phyloP scores from a whole-genome alignment of 2,113 vertebrate genomes.

The Salvelinus sp. region DNA sequence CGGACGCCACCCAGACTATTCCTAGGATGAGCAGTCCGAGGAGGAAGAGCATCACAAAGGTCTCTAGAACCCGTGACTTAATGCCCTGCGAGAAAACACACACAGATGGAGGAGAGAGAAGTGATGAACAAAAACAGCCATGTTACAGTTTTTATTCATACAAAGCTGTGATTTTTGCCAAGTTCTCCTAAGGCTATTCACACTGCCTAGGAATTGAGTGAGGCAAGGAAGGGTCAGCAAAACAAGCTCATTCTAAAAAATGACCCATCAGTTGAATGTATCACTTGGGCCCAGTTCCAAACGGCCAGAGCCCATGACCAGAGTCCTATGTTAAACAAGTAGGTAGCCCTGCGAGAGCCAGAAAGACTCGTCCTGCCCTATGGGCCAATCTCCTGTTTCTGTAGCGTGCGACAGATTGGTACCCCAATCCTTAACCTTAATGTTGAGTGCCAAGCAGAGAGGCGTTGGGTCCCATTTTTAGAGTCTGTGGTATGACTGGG shows the following conservation, averaged over 20 bases:
- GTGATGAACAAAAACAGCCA: neutral
- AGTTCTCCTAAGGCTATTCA: neutral
- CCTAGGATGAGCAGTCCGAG: slow-evolving; percentile 91
- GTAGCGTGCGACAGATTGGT: too few species aligned
- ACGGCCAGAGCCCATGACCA: too few species aligned
- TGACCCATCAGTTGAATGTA: too few species aligned
- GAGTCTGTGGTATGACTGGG: too few species aligned
- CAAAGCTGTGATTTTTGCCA: neutral
- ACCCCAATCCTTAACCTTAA: too few species aligned
- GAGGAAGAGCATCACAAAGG: slow-evolving; percentile 95
- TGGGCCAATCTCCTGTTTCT: too few species aligned
- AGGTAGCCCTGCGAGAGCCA: too few species aligned
- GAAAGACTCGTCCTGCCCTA: too few species aligned
- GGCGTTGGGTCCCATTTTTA: too few species aligned
- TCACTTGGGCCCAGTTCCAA: too few species aligned
- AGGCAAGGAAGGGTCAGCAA: neutral
- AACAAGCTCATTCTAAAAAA: neutral
- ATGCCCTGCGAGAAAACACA: slow-evolving; percentile 80
- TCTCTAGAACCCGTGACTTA: slow-evolving; percentile 90
- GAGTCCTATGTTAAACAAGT: too few species aligned
- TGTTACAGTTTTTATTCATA: neutral
- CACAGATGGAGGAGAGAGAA: neutral
- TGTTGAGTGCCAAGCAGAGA: too few species aligned
- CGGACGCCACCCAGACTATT: slow-evolving; percentile 97
- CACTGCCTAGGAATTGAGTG: neutral